phyloP scores from a whole-genome alignment of 2,888 invertebrate species.

The Morpho achilles region DNA sequence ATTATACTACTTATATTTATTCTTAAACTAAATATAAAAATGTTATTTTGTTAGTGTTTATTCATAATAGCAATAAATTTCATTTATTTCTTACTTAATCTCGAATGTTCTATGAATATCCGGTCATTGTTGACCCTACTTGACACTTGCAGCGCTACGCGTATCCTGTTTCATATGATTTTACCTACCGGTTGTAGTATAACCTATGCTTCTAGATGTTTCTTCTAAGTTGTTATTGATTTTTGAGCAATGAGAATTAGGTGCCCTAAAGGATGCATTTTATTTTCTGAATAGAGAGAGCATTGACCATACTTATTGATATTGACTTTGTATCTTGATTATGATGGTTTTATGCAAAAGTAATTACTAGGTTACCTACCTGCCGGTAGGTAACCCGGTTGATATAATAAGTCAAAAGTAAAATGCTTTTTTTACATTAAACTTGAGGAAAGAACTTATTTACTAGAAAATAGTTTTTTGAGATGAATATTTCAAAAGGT shows the following conservation, averaged over 20 bases:
- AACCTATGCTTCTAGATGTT: slow-evolving; percentile 32
- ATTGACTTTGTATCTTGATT: no score
- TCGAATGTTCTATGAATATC: slow-evolving; percentile 60
- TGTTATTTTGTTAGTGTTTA: slow-evolving; percentile 16
- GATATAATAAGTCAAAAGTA: no score
- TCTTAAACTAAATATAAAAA: not conserved
- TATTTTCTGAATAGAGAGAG: not conserved
- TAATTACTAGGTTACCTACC: no score
- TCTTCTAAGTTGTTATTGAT: slow-evolving; percentile 29
- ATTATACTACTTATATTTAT: no score
- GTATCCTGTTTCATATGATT: slow-evolving; percentile 39
- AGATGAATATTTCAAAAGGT: no score
- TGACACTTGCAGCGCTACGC: slow-evolving; percentile 43
- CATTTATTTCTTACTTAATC: slow-evolving; percentile 29
- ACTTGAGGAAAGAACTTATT: no score
- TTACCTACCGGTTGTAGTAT: slow-evolving; percentile 23
- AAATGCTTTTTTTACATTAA: no score
- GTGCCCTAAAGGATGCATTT: not conserved
- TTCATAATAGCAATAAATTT: slow-evolving; percentile 28
- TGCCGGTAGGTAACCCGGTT: no score
- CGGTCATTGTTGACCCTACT: slow-evolving; percentile 42
- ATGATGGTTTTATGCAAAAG: no score
- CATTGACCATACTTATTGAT: not conserved
- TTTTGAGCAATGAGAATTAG: slow-evolving; percentile 14
- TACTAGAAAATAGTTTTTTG: no score